These are phyloP conservation scores for Prolemur simus DNA, from an alignment of 2,113 vertebrate species.

Conservation along the genomic window DNA sequence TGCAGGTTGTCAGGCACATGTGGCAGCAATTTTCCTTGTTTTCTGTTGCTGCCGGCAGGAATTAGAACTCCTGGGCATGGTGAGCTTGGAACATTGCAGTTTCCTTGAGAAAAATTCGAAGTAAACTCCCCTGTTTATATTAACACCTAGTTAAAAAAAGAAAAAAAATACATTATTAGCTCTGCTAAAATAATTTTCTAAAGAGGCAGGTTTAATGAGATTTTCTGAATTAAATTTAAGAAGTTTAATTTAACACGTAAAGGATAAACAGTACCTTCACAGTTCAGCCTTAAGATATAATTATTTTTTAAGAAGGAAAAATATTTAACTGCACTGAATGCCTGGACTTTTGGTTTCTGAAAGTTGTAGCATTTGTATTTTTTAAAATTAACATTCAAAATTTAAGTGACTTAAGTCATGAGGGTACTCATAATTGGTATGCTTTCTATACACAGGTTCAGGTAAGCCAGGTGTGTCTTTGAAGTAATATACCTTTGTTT, in stretches of 20 bases:
- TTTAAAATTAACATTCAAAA: conserved; percentile 11
- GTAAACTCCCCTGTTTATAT: conserved; percentile 51
- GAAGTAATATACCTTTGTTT: conserved; percentile 15
- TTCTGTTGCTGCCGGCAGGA: conserved; percentile 72
- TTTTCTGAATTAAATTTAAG: conserved; percentile 66
- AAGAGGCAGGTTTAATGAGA: conserved; percentile 59
- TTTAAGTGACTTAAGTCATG: background rate
- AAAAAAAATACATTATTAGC: background rate
- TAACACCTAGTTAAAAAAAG: conserved; percentile 70
- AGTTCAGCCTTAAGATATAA: conserved; percentile 61
- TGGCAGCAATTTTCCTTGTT: conserved; percentile 82
- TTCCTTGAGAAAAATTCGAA: conserved; percentile 59
- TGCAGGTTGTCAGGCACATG: conserved; percentile 77
- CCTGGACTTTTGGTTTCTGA: conserved; percentile 41
- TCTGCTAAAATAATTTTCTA: conserved; percentile 66
- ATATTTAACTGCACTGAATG: background rate
- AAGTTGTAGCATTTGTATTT: conserved; percentile 45
- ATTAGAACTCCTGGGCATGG: conserved; percentile 61
- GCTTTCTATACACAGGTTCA: background rate
- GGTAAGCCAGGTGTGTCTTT: background rate
- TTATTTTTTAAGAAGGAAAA: conserved; percentile 54
- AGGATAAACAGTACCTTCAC: conserved; percentile 59
- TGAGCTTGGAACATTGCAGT: conserved; percentile 62
- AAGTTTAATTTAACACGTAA: conserved; percentile 69
- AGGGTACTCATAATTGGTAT: background rate